Evolutionary conservation across 1,140 invertebrate species (phyloP).

Genomic region (Hyles euphorbiae): DNA sequence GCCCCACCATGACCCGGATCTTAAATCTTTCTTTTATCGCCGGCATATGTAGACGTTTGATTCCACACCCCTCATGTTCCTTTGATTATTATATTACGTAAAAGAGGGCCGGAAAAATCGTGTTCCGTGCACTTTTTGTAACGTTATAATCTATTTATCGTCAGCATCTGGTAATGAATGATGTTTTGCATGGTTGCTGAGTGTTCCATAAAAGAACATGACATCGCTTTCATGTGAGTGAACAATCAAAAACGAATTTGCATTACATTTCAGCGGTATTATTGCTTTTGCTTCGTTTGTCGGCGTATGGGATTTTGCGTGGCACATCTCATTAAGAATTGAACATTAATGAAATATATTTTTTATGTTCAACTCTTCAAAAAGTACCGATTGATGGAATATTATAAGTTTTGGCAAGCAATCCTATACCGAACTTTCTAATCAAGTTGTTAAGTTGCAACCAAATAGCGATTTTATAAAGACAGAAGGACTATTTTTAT

Average conservation of each 20-base stretch:
- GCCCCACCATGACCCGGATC: conserved; percentile 45
- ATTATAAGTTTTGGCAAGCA: no score
- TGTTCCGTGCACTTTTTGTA: conserved; percentile 59
- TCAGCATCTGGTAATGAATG: conserved; percentile 55
- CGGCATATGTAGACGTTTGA: conserved; percentile 66
- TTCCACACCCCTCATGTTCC: conserved; percentile 62
- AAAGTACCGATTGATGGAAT: no score
- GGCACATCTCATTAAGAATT: no score
- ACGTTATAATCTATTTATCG: conserved; percentile 69
- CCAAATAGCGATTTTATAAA: no score
- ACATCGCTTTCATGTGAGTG: conserved; percentile 33
- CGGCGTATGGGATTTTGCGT: no score
- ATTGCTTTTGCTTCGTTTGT: conserved; percentile 7
- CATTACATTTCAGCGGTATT: conserved; percentile 15
- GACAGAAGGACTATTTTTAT: no score
- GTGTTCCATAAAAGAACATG: conserved; percentile 40
- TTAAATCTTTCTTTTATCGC: conserved; percentile 62
- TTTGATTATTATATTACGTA: conserved; percentile 71
- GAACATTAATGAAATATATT: no score
- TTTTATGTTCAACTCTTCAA: no score
- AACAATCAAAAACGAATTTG: conserved; percentile 39
- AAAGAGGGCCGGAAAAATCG: conserved; percentile 56
- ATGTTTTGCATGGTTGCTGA: conserved; percentile 50
- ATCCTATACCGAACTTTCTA: no score
- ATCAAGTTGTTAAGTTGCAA: no score